Conservation (phyloP, 2,113 vertebrate genomes). For the Tinamus guttatus region DNA sequence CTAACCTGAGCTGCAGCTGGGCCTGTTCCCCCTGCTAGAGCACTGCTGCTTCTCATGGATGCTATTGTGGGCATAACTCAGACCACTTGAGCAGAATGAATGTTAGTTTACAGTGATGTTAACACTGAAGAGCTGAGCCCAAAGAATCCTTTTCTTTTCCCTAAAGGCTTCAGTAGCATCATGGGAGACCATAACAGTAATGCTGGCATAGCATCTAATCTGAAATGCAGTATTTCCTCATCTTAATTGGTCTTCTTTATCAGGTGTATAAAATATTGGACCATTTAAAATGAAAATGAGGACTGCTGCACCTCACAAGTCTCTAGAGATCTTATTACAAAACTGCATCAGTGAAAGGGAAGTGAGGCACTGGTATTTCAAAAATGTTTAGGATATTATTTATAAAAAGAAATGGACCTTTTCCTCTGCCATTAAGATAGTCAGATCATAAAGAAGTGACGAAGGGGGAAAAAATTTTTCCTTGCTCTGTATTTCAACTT, state of each 20-base stretch:
- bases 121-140: not conserved
- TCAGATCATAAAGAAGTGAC: not conserved
- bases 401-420: not conserved
- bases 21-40: not conserved
- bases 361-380: not conserved
- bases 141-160: not conserved
- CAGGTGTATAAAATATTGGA: not conserved
- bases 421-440: not conserved
- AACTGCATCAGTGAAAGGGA: not conserved
- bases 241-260: not conserved
- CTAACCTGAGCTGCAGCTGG: not conserved
- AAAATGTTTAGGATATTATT: not conserved
- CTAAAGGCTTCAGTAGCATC: not conserved
- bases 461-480: not conserved
- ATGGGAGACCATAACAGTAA: not conserved
- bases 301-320: conserved; percentile 33
- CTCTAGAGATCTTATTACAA: conserved; percentile 11
- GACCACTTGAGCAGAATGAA: not conserved
- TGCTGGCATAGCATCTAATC: not conserved
- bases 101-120: not conserved
- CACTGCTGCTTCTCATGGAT: not conserved
- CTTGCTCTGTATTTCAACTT: not conserved
- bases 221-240: conserved; percentile 24
- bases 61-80: not conserved
- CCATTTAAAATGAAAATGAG: not conserved